A percentile compares a stretch with the other conserved stretches of the same genome.
Conservation (phyloP, 2,888 invertebrate species). For the Stegana nigrithorax region DNA sequence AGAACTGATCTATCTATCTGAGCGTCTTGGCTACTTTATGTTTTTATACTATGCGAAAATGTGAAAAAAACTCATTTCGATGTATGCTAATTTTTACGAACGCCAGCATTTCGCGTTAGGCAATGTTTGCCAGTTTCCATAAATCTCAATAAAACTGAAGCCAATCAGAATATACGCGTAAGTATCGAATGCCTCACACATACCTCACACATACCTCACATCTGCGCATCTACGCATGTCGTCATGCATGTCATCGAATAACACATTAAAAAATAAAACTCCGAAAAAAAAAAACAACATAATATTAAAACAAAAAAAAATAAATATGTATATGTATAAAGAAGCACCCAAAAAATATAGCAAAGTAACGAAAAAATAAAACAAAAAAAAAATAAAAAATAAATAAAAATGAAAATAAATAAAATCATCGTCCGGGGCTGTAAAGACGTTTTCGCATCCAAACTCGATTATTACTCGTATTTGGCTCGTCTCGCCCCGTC, state of each 20-base stretch:
- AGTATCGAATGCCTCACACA: no score
- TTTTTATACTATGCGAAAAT: conserved; percentile 4
- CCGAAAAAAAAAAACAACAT: background rate
- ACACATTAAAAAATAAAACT: conserved; percentile 6
- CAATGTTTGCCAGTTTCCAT: background rate
- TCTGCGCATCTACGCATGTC: no score
- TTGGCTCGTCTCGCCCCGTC: no score
- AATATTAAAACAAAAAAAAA: background rate
- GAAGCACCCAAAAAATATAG: no score
- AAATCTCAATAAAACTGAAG: background rate
- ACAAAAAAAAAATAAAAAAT: background rate
- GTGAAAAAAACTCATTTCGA: background rate
- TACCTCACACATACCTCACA: no score
- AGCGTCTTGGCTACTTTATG: background rate
- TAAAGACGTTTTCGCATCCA: no score
- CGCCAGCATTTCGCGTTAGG: background rate
- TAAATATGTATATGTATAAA: conserved; percentile 5
- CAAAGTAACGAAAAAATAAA: background rate
- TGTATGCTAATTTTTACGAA: background rate
- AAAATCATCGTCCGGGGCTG: background rate
- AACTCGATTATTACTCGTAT: no score
- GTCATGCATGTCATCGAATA: background rate
- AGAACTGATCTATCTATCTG: conserved; percentile 8
- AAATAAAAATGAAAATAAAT: background rate
- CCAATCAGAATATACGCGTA: background rate